A percentile compares a stretch with the other conserved stretches of the same genome.
Evolutionary conservation across 1,140 invertebrate genomes (phyloP).

Genomic region (Uloborus diversus): DNA sequence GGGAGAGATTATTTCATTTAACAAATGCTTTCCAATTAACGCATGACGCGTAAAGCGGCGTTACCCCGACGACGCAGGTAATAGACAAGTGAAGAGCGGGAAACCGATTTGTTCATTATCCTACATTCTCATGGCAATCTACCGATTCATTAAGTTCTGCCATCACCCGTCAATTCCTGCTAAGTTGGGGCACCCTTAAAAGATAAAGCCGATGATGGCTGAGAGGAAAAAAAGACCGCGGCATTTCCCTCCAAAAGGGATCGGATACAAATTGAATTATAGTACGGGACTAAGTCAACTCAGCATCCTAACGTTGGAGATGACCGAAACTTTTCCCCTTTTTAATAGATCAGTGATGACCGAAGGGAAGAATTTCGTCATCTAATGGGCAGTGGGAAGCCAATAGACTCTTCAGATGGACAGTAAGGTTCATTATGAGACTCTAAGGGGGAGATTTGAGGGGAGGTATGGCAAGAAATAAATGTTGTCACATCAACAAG

Average conservation of each 20-base stretch:
- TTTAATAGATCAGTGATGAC: too few relatives aligned
- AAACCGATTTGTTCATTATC: conserved; percentile 32
- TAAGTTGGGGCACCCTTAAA: conserved; percentile 6
- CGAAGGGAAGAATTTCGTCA: too few relatives aligned
- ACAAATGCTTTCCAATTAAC: conserved; percentile 22
- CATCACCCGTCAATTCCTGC: conserved; percentile 29
- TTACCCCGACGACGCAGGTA: conserved; percentile 45
- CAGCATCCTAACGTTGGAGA: too few relatives aligned
- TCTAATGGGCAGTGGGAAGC: too few relatives aligned
- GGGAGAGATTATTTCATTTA: conserved; percentile 9
- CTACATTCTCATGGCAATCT: conserved; percentile 41
- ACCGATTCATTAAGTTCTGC: conserved; percentile 25
- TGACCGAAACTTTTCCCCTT: too few relatives aligned
- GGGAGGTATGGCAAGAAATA: too few relatives aligned
- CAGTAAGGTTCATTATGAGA: too few relatives aligned
- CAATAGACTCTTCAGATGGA: too few relatives aligned
- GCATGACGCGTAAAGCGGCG: conserved; percentile 11
- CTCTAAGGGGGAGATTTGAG: too few relatives aligned
- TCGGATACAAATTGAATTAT: not conserved
- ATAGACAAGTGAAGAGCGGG: conserved; percentile 45
- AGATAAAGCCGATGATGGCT: conserved; percentile 16
- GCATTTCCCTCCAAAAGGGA: not conserved
- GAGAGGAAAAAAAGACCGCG: conserved; percentile 22
- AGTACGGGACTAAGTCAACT: too few relatives aligned
- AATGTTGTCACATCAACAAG: too few relatives aligned